phyloP scores from a whole-genome alignment of 2,113 vertebrate species.

The Penelope pileata region DNA sequence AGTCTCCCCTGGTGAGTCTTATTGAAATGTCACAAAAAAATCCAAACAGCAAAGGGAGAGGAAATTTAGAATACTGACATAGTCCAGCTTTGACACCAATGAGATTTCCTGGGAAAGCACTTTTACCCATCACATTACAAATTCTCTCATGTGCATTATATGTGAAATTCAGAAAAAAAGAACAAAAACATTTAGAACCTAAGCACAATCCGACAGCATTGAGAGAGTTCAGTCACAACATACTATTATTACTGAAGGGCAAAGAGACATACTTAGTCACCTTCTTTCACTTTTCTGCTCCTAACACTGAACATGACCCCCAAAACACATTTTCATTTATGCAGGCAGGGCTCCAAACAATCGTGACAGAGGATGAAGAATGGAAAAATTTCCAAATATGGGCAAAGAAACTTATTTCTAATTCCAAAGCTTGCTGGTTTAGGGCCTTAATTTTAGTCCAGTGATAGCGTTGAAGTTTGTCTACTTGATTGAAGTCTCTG shows the following conservation, averaged over 20 bases:
- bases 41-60: background rate
- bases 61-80: background rate
- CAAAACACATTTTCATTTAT: background rate
- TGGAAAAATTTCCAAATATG: background rate
- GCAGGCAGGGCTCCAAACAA: background rate
- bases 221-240: slow-evolving; percentile 46
- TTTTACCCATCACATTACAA: slow-evolving; percentile 22
- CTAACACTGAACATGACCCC: background rate
- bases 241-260: background rate
- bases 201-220: background rate
- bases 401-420: background rate
- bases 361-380: background rate
- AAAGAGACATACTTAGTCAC: background rate
- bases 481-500: background rate
- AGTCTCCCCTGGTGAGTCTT: background rate
- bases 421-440: background rate
- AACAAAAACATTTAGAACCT: background rate
- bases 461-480: background rate
- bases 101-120: background rate
- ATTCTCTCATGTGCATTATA: background rate
- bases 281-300: background rate
- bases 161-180: slow-evolving; percentile 40
- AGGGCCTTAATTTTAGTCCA: background rate
- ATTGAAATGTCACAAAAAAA: background rate
- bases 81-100: background rate